Evolutionary conservation across 1,140 invertebrate genomes (phyloP).

Genomic region (Pogonomyrmex barbatus): DNA sequence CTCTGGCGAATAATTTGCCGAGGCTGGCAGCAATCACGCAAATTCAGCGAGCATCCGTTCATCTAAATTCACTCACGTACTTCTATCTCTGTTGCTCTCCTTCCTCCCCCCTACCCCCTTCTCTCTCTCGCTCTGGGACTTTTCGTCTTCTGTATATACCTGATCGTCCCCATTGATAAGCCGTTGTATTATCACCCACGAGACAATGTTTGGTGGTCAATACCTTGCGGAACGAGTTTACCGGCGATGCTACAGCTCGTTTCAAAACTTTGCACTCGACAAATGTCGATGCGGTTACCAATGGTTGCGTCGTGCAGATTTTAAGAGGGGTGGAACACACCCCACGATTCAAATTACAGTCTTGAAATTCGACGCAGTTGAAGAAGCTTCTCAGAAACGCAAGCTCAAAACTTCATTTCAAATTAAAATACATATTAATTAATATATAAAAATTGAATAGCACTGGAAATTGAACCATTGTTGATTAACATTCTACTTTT

Average conservation of each 20-base stretch:
- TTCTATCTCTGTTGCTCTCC: neutral
- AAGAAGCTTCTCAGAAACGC: neutral
- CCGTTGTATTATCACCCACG: constrained; percentile 17
- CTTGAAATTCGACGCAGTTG: neutral
- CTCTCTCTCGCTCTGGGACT: neutral
- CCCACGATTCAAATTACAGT: neutral
- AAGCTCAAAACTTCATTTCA: neutral
- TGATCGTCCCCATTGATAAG: constrained; percentile 2
- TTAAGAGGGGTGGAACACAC: neutral
- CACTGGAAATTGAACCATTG: neutral
- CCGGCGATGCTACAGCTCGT: neutral
- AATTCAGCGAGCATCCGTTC: constrained; percentile 29
- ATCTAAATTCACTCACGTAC: neutral
- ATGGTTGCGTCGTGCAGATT: neutral
- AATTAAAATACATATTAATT: neutral
- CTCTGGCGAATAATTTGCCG: constrained; percentile 28
- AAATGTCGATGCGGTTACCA: neutral
- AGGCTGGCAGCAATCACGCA: constrained; percentile 11
- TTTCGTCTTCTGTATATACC: neutral
- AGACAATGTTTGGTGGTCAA: constrained; percentile 40
- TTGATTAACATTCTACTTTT: neutral
- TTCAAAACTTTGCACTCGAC: neutral
- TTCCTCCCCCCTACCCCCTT: no score
- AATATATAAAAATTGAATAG: neutral
- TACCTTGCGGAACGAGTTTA: neutral